Percentiles rank a stretch among this genome's conserved stretches.
These are phyloP conservation scores for Leucopsar rothschildi DNA, from an alignment of 2,113 vertebrate species.

Conservation along the genomic window DNA sequence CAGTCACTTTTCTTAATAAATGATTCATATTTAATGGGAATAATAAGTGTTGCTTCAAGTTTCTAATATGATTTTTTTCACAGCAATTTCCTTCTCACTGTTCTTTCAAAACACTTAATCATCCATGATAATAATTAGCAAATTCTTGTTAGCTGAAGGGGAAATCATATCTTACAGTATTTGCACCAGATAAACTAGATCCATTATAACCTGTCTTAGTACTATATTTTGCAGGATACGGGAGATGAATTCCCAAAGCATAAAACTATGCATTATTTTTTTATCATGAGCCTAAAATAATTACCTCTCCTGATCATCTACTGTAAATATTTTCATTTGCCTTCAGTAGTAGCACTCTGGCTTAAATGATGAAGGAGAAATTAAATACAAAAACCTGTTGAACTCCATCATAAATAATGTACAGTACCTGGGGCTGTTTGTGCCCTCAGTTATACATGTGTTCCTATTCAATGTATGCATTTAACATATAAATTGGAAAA, in stretches of 20 bases:
- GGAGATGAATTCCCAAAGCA: constrained; percentile 31
- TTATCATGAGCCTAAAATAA: neutral
- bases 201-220: constrained; percentile 39
- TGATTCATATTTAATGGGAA: constrained; percentile 59
- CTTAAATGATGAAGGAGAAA: neutral
- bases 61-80: constrained; percentile 48
- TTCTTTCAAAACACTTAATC: constrained; percentile 65
- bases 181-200: constrained; percentile 30
- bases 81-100: constrained; percentile 53
- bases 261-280: neutral
- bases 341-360: neutral
- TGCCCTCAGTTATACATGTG: neutral
- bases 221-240: constrained; percentile 26
- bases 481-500: neutral
- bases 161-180: constrained; percentile 51
- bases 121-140: constrained; percentile 65
- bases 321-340: constrained; percentile 27
- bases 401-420: neutral
- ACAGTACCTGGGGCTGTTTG: neutral
- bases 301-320: neutral
- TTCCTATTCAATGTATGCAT: neutral
- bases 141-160: constrained; percentile 58
- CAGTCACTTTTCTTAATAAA: constrained; percentile 48
- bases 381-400: neutral
- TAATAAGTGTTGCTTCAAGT: constrained; percentile 48